phyloP scores from a whole-genome alignment of 2,888 invertebrate species.

The Trissolcus brochymenae region DNA sequence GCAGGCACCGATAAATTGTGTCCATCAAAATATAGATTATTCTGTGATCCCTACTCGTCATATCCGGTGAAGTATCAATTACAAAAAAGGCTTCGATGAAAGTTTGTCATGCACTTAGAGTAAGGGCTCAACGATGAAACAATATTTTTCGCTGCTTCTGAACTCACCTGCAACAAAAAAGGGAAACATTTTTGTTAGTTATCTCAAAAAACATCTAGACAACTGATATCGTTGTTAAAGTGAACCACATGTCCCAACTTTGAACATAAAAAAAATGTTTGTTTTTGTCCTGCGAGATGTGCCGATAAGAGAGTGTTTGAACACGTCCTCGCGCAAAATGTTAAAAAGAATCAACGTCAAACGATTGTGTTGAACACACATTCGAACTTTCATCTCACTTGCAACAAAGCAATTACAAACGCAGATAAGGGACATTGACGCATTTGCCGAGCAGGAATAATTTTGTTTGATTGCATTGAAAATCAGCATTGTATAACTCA shows the following conservation, averaged over 20 bases:
- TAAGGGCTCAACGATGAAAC: constrained; percentile 11
- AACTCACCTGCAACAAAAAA: too few species aligned
- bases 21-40: constrained; percentile 43
- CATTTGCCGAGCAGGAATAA: constrained; percentile 13
- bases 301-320: too few species aligned
- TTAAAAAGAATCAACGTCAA: constrained; percentile 3
- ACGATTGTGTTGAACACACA: constrained; percentile 5
- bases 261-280: too few species aligned
- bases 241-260: too few species aligned
- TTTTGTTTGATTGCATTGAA: constrained; percentile 26
- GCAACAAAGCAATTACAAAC: constrained; percentile 5
- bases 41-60: constrained; percentile 3
- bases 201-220: too few species aligned
- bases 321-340: too few species aligned
- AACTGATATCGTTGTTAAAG: too few species aligned
- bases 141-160: too few species aligned
- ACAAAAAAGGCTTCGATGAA: constrained; percentile 32
- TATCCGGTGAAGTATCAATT: constrained; percentile 35
- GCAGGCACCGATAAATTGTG: constrained; percentile 11
- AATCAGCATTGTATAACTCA: constrained; percentile 16
- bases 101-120: constrained; percentile 27
- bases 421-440: constrained; percentile 21
- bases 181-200: too few species aligned
- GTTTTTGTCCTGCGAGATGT: too few species aligned
- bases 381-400: constrained; percentile 11